Evolutionary conservation across 2,888 invertebrate species (phyloP), one percentile per base, ranked within the genome.

Genomic region (Nephrocerus scutellatus): DNA sequence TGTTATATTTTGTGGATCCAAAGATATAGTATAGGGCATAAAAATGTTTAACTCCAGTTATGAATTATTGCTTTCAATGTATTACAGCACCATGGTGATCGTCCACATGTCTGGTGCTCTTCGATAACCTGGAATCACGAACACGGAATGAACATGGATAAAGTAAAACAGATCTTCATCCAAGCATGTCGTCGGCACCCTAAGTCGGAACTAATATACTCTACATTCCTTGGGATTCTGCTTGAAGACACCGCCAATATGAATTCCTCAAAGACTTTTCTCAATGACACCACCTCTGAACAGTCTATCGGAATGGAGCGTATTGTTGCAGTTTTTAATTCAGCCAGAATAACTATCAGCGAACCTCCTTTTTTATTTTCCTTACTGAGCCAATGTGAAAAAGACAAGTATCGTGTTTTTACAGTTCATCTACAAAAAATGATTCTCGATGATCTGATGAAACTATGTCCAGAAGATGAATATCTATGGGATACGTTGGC

Each of bases 171-270:
- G 43, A 75, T 84, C 45, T 70, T 91, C 13, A 71, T 88, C 28
- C 78, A 84, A 56, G 91, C 84, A 1, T 66, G 91, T 14, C 79
- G 84, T 36, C 74, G 82, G 47, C 85, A 88, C 63, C 79, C 82
- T 0, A 71, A 78, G 9, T 79, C 80, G 2, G 74, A 77, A 52
- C 55, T 74, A 8, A 70, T 91, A 2, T 85, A 84, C 62, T 69
- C 73, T n/a, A 82, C 85, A 63, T 76, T 78, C 44, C 79, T 80
- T 46, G 71, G 74, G 52, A 68, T 77, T 23, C 50, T 62, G 26
- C 46, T 64, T 0, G 50, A 50, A 21, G 64, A 62, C 46, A 59
- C 58, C 1, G 46, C 51, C 0, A 41, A 48, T 25, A 56, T 59
- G 38, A 55, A 52, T 6, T 45, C 38, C 12, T 52, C 52, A 3